These are phyloP conservation scores for Siniperca knerii DNA, from an alignment of 2,113 vertebrate genomes.

Conservation along the genomic window DNA sequence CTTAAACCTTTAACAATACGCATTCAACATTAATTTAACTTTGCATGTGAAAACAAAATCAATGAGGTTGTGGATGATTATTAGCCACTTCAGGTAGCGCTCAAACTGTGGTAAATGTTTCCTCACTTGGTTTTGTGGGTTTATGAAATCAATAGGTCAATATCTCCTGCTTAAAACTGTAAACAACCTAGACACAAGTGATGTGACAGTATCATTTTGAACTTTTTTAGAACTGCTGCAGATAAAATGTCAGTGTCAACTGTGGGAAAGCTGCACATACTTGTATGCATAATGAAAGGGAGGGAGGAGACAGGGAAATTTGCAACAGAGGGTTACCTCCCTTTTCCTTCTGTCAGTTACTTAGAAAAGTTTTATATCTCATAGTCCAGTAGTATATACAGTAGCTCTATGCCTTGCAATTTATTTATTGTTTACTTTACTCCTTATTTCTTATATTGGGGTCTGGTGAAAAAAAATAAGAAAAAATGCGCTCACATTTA, in stretches of 20 bases:
- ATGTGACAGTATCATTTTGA: background rate
- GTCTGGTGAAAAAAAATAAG: background rate
- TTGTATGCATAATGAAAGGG: background rate
- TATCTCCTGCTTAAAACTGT: slow-evolving; percentile 39
- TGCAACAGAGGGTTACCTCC: background rate
- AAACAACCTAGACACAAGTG: slow-evolving; percentile 29
- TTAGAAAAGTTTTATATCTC: background rate
- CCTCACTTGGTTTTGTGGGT: slow-evolving; percentile 11
- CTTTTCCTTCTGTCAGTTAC: background rate
- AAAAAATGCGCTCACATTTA: background rate
- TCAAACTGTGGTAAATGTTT: slow-evolving; percentile 11
- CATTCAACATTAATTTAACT: background rate
- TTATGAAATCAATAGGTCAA: slow-evolving; percentile 17
- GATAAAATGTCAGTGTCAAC: slow-evolving; percentile 24
- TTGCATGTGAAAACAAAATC: background rate
- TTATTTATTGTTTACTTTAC: background rate
- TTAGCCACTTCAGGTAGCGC: background rate
- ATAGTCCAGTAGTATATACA: background rate
- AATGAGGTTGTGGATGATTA: background rate
- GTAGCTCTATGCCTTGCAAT: background rate
- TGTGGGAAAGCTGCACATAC: background rate
- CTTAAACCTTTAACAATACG: background rate
- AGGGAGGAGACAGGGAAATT: background rate
- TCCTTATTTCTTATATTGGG: background rate
- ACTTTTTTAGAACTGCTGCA: background rate